Evolutionary conservation across 2,888 invertebrate genomes (phyloP), one percentile per base, ranked within the genome.

Genomic region (Uropetala carovei): DNA sequence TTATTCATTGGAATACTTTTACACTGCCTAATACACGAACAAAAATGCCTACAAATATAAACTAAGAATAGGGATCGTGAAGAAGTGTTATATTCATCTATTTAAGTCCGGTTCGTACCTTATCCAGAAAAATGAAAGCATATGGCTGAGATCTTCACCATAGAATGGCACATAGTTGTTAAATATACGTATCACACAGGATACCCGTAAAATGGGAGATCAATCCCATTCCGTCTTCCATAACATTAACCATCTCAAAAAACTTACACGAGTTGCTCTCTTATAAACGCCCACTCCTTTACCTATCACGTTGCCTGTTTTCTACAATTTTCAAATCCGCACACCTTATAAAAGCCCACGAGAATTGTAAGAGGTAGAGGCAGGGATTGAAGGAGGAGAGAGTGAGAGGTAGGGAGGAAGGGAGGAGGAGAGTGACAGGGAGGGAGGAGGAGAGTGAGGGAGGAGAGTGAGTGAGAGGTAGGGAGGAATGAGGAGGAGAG

Each of bases 301-400:
- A 75, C 75, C 10, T 22, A 22, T 27, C 27, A 75, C 75, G 22
- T 75, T 22, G 27, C 22, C 75, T 18, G 75, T 27, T 75, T 75
- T 13, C 75, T 22, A 13, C 75, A 22, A 27, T 27, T 75, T 75
- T 75, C 18, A 75, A 75, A 75, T 75, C 75, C 75, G 22, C 75
- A 75, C 75, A 75, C 75, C 75, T 75, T 75, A 75, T 75, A 75
- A 75, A 43, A 75, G 68, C n/a, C 43, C 43, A 43, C 43, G 43
- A 43, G 43, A 43, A 43, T 43, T 1, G 43, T 1, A 1, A 43
- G 43, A 43, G 22, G n/a, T 13, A 22, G 22, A 27, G 75, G 27
- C n/a, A n/a, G n/a, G n/a, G n/a, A n/a, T n/a, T n/a, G n/a, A 75
- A 75, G 75, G n/a, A 22, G 22, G 22, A 27, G 75, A 22, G 4